Percentiles rank a stretch among this genome's conserved stretches.
phyloP scores from a whole-genome alignment of 2,113 vertebrate genomes.

The Acanthisitta chloris region DNA sequence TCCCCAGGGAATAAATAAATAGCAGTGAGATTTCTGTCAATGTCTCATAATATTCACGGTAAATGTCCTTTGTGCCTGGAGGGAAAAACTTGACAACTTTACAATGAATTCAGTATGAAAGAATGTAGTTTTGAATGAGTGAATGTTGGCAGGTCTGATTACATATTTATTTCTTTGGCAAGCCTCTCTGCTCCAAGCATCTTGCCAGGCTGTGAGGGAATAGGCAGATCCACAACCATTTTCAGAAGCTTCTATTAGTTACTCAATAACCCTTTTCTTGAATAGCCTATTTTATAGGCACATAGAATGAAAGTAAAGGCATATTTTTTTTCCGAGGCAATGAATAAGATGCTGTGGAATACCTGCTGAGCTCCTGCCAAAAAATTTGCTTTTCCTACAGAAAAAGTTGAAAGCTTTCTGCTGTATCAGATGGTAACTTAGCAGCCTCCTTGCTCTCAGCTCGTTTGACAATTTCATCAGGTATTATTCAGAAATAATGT shows the following conservation, averaged over 20 bases:
- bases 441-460: background rate
- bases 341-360: background rate
- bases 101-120: background rate
- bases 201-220: background rate
- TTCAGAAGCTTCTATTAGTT: background rate
- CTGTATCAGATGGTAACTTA: background rate
- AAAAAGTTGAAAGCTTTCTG: background rate
- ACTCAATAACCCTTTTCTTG: background rate
- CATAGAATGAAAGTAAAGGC: background rate
- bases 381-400: background rate
- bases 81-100: background rate
- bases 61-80: background rate
- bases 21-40: background rate
- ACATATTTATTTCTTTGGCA: constrained; percentile 27
- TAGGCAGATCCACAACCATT: background rate
- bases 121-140: background rate
- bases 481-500: background rate
- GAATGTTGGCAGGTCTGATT: constrained; percentile 8
- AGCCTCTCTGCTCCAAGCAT: background rate
- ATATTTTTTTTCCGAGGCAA: background rate
- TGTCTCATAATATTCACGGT: background rate
- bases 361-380: background rate
- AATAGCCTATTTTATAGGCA: background rate
- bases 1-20: background rate
- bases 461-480: background rate